Conservation (phyloP, 2,888 invertebrate species). For the Meta bourneti region DNA sequence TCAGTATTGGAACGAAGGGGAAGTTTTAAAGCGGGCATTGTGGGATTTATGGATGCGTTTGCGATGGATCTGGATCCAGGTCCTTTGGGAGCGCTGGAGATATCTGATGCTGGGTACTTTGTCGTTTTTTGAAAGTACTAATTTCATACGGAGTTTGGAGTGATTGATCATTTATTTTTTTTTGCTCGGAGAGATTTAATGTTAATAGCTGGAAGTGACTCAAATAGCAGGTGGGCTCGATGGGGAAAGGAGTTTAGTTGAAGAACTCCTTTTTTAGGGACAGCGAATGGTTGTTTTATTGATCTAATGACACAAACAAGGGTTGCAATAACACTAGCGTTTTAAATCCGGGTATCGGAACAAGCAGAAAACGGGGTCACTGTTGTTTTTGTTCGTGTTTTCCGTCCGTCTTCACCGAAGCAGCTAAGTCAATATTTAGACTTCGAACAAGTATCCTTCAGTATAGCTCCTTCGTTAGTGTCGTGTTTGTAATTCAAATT, state of each 20-base stretch:
- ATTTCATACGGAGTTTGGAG: conserved; percentile 24
- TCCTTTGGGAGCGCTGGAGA: not conserved
- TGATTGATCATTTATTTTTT: conserved; percentile 37
- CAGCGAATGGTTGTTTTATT: not conserved
- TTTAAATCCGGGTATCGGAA: not conserved
- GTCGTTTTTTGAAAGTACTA: conserved; percentile 26
- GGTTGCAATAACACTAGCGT: not conserved
- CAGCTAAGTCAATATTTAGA: no score
- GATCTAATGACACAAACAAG: not conserved
- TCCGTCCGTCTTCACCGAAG: no score
- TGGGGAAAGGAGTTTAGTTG: not conserved
- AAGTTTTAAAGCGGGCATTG: conserved; percentile 41
- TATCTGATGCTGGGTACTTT: conserved; percentile 14
- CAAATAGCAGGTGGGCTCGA: conserved; percentile 11
- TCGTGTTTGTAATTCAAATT: no score
- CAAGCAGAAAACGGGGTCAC: no score
- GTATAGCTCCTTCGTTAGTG: no score
- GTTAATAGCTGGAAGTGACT: conserved; percentile 15
- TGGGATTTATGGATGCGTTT: conserved; percentile 46
- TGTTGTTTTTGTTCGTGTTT: no score
- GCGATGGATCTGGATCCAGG: conserved; percentile 12
- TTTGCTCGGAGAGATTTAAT: conserved; percentile 6
- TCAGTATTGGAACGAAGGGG: conserved; percentile 60
- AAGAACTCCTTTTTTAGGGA: not conserved
- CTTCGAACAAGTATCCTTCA: no score